phyloP scores from a whole-genome alignment of 2,113 vertebrate genomes.

The Mionectes macconnelli region DNA sequence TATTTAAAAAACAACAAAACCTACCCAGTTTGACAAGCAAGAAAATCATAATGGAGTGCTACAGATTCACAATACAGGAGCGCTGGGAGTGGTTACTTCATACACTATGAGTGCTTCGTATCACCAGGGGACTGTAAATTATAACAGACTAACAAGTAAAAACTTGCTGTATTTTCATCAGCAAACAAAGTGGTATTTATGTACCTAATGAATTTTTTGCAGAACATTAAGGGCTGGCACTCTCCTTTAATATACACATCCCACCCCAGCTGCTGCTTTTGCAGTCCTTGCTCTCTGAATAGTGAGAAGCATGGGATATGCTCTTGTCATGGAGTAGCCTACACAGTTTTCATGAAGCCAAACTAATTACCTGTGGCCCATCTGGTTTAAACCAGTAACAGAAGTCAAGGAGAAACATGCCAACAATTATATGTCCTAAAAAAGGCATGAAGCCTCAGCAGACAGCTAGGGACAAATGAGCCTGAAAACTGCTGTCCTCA shows the following conservation, averaged over 20 bases:
- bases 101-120: background rate
- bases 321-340: background rate
- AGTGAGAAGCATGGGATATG: background rate
- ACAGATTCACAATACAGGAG: background rate
- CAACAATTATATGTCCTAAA: background rate
- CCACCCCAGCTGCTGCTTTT: slow-evolving; percentile 22
- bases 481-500: background rate
- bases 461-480: background rate
- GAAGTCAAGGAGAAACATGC: slow-evolving; percentile 1
- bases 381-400: slow-evolving; percentile 18
- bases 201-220: background rate
- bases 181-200: background rate
- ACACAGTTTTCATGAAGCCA: slow-evolving; percentile 5
- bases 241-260: background rate
- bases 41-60: background rate
- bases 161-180: background rate
- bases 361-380: slow-evolving; percentile 42
- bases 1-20: background rate
- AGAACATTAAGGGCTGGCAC: background rate
- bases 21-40: background rate
- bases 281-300: background rate
- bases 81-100: background rate
- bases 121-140: background rate
- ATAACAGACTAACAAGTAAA: background rate
- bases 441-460: background rate